Evolutionary conservation across 2,888 invertebrate species (phyloP).

Genomic region (Mayetiola destructor): DNA sequence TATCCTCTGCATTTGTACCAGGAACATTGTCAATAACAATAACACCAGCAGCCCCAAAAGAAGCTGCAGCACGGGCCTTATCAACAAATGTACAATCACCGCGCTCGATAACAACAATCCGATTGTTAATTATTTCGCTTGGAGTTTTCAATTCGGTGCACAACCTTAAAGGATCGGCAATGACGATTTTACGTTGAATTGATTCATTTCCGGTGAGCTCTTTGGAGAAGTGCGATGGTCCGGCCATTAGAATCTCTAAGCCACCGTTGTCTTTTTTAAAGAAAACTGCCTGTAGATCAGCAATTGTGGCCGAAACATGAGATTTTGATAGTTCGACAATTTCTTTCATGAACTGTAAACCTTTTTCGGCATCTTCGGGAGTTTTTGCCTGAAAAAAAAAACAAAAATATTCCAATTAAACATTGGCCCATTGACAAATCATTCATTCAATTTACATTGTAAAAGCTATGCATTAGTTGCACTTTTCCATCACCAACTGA

Average conservation of each 20-base stretch:
- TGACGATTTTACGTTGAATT: constrained; percentile 47
- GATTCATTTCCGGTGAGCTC: constrained; percentile 51
- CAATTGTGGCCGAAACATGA: constrained; percentile 36
- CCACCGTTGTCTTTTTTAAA: constrained; percentile 29
- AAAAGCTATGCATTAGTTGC: constrained; percentile 78
- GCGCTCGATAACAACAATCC: constrained; percentile 72
- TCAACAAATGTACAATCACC: constrained; percentile 94
- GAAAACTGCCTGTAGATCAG: constrained; percentile 35
- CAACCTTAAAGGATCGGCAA: constrained; percentile 59
- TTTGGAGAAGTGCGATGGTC: constrained; percentile 82
- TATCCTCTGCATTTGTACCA: constrained; percentile 56
- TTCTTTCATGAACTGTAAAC: constrained; percentile 90
- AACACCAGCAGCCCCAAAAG: constrained; percentile 67
- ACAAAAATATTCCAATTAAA: not conserved
- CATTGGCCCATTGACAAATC: not conserved
- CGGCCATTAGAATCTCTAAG: constrained; percentile 48
- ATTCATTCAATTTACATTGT: constrained; percentile 49
- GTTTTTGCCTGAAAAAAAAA: constrained; percentile 56
- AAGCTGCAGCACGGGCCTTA: constrained; percentile 73
- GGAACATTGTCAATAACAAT: constrained; percentile 68
- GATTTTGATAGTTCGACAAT: constrained; percentile 81
- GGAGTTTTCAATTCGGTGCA: constrained; percentile 24
- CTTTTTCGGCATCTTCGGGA: constrained; percentile 77
- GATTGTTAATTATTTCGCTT: constrained; percentile 40
- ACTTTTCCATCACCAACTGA: constrained; percentile 80